phyloP scores from a whole-genome alignment of 2,113 vertebrate genomes.

The Cyrtonyx montezumae region DNA sequence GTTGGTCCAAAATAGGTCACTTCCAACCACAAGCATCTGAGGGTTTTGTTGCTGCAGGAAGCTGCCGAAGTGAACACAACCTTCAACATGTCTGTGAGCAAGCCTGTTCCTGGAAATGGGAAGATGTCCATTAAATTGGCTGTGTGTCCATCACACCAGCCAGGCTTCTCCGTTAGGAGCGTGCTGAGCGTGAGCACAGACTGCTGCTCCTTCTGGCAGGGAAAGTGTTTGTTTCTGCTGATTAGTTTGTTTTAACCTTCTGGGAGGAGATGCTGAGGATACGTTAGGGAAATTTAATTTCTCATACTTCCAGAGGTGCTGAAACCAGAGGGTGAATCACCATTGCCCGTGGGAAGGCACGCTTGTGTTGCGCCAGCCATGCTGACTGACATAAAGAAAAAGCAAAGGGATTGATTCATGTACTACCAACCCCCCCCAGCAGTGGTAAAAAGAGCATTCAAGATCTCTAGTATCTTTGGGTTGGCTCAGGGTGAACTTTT shows the following conservation, averaged over 20 bases:
- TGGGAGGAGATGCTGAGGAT: neutral
- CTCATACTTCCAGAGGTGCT: neutral
- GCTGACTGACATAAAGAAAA: neutral
- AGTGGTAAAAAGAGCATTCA: neutral
- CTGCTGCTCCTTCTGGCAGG: neutral
- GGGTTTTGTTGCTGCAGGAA: neutral
- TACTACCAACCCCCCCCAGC: neutral
- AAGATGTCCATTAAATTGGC: neutral
- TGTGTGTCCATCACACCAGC: neutral
- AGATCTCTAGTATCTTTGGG: neutral
- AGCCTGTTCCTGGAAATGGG: neutral
- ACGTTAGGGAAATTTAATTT: neutral
- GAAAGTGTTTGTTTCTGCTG: neutral
- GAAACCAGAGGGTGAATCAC: neutral
- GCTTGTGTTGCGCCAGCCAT: fast-evolving
- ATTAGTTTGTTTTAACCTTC: neutral
- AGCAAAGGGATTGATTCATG: neutral
- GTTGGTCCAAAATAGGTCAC: neutral
- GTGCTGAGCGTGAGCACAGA: fast-evolving
- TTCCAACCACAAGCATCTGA: neutral
- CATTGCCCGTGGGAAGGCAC: neutral
- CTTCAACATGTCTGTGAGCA: fast-evolving
- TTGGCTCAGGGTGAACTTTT: neutral
- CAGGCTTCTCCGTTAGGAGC: neutral
- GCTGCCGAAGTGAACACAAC: neutral